Evolutionary conservation across 2,797 vertebrate species (phyloP), one percentile per base, ranked within the genome.

Genomic region (Myiothlypis chrysogaster): DNA sequence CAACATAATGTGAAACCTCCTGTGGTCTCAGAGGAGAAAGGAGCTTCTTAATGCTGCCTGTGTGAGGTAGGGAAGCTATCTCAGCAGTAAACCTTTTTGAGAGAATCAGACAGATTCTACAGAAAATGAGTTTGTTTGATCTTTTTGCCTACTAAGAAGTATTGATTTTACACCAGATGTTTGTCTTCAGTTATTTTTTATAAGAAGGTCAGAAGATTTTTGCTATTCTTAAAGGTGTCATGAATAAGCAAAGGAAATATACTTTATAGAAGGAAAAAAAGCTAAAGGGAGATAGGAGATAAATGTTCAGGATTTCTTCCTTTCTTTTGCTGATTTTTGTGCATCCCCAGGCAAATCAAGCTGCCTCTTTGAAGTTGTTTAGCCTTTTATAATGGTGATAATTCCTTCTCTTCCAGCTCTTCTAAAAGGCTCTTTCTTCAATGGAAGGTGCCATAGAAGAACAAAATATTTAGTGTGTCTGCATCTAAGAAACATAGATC

Each of bases 1-100:
- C 64, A 46, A 71, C 2, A 9, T 87, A 71, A 87, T 9, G 64
- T 52, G 78, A 95, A 97, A 95, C 50, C 75, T 94, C 93, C 60
- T 46, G 43, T 50, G 53, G 81, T 76, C 90, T 87, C 86, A 49
- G 71, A 65, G 85, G 83, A 87, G 75, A 75, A 81, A 32, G 70
- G 49, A 90, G 60, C 41, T 91, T 21, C 91, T 71, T 81, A 68
- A 77, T 27, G 70, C 64, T 77, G 41, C 34, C 14, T 41, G 60
- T n/a, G 20, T 14, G 50, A 83, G 49, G 55, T 37, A 93, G 75
- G 60, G 73, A 59, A 90, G 70, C 10, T 35, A 28, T 27, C 56
- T 83, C 75, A 83, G 65, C 64, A 83, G 63, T 71, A 82, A 87
- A 49, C 14, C 43, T 66, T 83, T 73, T 3, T 32, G 56, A 87